Base-by-base conservation (phyloP, 1,140 invertebrate genomes). In the Marisa cornuarietis region DNA sequence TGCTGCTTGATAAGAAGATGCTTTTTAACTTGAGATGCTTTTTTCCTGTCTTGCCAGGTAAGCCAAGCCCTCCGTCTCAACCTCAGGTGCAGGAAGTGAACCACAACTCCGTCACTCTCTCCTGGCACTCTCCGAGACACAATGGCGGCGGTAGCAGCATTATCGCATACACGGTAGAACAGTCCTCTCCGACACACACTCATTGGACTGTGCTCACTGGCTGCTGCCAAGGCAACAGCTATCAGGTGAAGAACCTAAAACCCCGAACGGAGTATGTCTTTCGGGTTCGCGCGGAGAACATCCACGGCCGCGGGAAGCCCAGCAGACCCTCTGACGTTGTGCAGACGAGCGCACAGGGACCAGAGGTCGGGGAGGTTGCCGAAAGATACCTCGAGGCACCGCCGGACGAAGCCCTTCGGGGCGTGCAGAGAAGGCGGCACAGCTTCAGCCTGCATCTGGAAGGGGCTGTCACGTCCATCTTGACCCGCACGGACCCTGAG, bases 201-300 rank as follows among this genome's bases (percentile, higher is more conserved):
- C 82, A 91, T 72, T 99, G 97, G 98, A 93, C 94, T 13, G 97
- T 97, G 90, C 93, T 97, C 0, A 97, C 96, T 84, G 98, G 96
- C 82, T 99, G 98, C 90, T 97, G 96, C 4, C 94, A 98, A 77
- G 95, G 94, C 85, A 96, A 95, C 0, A 95, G 94, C 82, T 98
- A 96, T 89, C 97, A 95, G 0, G 96, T 97, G 0, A 95, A 96
- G 88, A 95, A 96, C 85, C 91, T 99, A 11, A 94, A 93, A 11
- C 96, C 99, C 22, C 96, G 96, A 71, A 94, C 94, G 82, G 94
- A 95, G 20, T 99, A 99, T 90, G 96, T 98, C 83, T 99, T 99
- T 93, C 93, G 97, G 75, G 97, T 99, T 1, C 94, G 97, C 92
- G 97, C 98, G 77, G 98, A 99, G 91, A 99, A 99, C 91, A 94